Evolutionary conservation across 2,888 invertebrate genomes (phyloP).

Genomic region (Tromatobia lineatoria): DNA sequence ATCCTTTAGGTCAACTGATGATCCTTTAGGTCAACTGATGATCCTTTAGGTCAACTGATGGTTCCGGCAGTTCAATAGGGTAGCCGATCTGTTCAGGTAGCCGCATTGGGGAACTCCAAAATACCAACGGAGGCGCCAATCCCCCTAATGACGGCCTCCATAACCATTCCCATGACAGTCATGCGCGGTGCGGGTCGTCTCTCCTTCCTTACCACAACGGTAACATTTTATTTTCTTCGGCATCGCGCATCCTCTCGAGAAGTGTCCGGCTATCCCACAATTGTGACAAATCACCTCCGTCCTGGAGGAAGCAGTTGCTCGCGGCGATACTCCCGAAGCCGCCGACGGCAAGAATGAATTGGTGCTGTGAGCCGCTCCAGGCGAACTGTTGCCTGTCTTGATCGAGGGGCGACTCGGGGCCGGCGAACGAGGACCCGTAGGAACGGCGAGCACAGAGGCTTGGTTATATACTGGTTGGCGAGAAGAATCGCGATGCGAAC

Average conservation of each 20-base stretch:
- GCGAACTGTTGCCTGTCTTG: neutral
- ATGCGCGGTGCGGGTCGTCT: neutral
- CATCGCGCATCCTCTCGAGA: neutral
- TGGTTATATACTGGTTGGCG: neutral
- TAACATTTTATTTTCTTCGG: neutral
- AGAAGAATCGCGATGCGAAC: neutral
- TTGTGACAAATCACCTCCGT: constrained; percentile 14
- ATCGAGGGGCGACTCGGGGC: no score
- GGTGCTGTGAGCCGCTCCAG: neutral
- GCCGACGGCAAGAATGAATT: neutral
- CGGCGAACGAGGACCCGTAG: neutral
- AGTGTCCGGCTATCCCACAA: constrained; percentile 36
- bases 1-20: no score
- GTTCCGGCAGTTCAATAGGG: neutral
- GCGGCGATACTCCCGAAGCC: no score
- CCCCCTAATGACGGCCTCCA: neutral
- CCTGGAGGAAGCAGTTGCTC: neutral
- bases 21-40: no score
- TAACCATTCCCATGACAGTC: constrained; percentile 14
- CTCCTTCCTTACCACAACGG: constrained; percentile 25
- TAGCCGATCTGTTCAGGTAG: neutral
- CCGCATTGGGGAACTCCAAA: neutral
- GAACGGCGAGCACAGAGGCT: neutral
- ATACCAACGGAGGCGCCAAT: neutral
- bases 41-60: neutral